phyloP scores from a whole-genome alignment of 2,888 invertebrate genomes.

The Timandra comae region DNA sequence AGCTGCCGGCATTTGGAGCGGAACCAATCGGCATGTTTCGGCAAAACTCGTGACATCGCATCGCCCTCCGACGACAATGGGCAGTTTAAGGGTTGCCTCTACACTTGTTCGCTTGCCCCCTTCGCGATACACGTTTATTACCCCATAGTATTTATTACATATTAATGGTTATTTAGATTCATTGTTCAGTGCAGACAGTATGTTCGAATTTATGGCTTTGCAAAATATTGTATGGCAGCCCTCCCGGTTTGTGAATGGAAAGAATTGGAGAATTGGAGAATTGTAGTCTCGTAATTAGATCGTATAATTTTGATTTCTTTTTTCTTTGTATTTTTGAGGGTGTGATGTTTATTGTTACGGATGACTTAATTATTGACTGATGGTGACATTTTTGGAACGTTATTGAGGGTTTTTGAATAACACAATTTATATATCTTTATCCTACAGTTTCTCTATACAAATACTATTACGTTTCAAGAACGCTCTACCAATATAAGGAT shows the following conservation, averaged over 20 bases:
- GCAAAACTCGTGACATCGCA: constrained; percentile 51
- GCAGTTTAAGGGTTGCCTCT: constrained; percentile 60
- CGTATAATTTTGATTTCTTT: constrained; percentile 36
- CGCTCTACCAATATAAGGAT: no score
- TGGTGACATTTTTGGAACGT: no score
- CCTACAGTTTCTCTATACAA: no score
- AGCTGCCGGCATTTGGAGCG: constrained; percentile 72
- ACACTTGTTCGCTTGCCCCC: constrained; percentile 75
- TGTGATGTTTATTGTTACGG: no score
- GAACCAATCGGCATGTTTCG: constrained; percentile 62
- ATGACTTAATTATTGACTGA: no score
- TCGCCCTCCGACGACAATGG: constrained; percentile 32
- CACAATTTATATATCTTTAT: no score
- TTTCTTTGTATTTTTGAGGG: constrained; percentile 7
- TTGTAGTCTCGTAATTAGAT: constrained; percentile 50
- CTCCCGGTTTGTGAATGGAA: constrained; percentile 49
- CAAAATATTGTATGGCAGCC: constrained; percentile 60
- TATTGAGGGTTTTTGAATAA: no score
- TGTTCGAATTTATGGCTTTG: constrained; percentile 71
- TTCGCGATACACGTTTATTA: constrained; percentile 61
- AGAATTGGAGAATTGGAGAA: constrained; percentile 40
- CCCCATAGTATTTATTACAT: constrained; percentile 76
- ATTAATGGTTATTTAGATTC: constrained; percentile 77
- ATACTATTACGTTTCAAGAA: no score
- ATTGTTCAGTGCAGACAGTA: constrained; percentile 72